These are phyloP conservation scores for Heterocephalus glaber DNA, from an alignment of 2,113 vertebrate genomes.

Conservation along the genomic window DNA sequence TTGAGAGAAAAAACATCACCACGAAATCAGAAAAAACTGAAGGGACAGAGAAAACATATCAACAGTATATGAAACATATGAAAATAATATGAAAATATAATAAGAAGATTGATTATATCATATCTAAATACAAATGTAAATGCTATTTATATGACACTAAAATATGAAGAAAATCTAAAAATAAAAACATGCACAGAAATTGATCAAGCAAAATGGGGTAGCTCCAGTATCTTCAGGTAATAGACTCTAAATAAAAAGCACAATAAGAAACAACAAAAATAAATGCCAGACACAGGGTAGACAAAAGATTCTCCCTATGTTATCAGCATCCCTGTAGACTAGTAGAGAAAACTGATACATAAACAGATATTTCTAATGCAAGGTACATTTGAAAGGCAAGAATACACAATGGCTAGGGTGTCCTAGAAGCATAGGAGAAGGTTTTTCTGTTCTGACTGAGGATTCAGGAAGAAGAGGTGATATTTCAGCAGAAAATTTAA, in stretches of 20 bases:
- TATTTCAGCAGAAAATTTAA: background rate
- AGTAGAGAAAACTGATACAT: background rate
- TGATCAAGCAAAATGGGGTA: background rate
- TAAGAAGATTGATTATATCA: background rate
- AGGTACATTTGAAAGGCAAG: background rate
- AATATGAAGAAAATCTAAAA: background rate
- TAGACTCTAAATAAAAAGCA: background rate
- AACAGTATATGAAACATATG: background rate
- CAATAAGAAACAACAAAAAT: background rate
- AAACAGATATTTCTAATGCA: background rate
- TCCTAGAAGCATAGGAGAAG: background rate
- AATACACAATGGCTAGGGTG: too few relatives aligned
- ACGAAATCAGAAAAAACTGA: background rate
- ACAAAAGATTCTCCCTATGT: background rate
- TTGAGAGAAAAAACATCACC: background rate
- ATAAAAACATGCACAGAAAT: background rate
- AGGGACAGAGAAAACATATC: background rate
- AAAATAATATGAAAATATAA: background rate
- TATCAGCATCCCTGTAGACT: background rate
- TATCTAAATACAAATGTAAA: background rate
- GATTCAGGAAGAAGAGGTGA: background rate
- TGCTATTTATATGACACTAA: background rate
- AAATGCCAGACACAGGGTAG: background rate
- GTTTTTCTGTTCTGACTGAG: background rate
- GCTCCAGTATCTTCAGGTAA: background rate